Evolutionary conservation across 2,888 invertebrate species (phyloP).

Genomic region (Thereva nobilitata): DNA sequence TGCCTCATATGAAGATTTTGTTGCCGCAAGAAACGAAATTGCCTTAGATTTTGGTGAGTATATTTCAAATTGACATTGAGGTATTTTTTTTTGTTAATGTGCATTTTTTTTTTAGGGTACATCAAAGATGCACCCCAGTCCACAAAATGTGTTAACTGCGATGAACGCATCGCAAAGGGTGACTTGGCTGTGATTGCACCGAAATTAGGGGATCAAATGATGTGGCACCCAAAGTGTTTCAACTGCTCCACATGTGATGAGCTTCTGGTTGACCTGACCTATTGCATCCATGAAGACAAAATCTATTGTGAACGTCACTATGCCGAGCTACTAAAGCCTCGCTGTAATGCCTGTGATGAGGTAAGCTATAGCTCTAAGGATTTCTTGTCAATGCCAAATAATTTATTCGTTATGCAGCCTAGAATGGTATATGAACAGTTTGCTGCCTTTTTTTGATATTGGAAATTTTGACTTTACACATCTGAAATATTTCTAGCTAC

Average conservation of each 20-base stretch:
- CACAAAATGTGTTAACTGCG: slow-evolving; percentile 81
- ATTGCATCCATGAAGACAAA: slow-evolving; percentile 87
- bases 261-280: slow-evolving; percentile 92
- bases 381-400: neutral
- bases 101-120: slow-evolving; percentile 58
- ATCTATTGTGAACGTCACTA: slow-evolving; percentile 95
- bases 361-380: slow-evolving; percentile 63
- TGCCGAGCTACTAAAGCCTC: slow-evolving; percentile 91
- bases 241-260: slow-evolving; percentile 86
- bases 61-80: slow-evolving; percentile 42
- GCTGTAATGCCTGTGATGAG: slow-evolving; percentile 98
- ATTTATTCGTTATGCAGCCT: no score
- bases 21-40: slow-evolving; percentile 91
- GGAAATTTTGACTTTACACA: no score
- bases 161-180: slow-evolving; percentile 75
- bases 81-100: neutral
- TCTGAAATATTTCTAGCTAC: no score
- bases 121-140: slow-evolving; percentile 66
- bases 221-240: slow-evolving; percentile 95
- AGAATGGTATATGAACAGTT: no score
- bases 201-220: slow-evolving; percentile 73
- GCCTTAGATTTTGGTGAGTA: slow-evolving; percentile 87
- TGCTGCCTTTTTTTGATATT: no score
- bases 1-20: slow-evolving; percentile 90
- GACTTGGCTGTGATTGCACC: slow-evolving; percentile 85